phyloP scores from a whole-genome alignment of 2,888 invertebrate genomes.

The Plagiodera versicolora region DNA sequence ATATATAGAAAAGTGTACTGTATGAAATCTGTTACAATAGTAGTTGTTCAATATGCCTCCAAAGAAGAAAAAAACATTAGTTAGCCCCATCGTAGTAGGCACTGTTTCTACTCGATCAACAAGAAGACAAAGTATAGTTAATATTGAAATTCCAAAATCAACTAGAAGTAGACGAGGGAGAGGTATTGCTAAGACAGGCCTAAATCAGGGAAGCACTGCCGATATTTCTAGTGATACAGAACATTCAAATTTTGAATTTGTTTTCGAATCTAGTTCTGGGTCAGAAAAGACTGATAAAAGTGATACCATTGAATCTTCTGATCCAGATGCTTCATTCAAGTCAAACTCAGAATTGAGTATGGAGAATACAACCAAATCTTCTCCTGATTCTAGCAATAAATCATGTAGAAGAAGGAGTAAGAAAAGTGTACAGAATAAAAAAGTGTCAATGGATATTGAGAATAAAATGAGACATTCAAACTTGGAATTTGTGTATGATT shows the following conservation, averaged over 20 bases:
- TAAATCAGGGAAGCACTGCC: no score
- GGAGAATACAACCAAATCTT: neutral
- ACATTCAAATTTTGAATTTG: neutral
- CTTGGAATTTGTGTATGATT: neutral
- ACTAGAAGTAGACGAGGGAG: conserved; percentile 9
- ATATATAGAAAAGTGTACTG: neutral
- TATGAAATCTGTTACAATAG: neutral
- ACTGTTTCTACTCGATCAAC: conserved; percentile 43
- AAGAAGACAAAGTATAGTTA: conserved; percentile 39
- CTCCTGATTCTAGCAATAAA: conserved; percentile 33
- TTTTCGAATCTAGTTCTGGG: neutral
- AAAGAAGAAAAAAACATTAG: conserved; percentile 37
- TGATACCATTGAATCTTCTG: neutral
- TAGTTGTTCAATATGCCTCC: conserved; percentile 38
- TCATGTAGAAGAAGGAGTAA: conserved; percentile 9
- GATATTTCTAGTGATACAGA: conserved; percentile 1
- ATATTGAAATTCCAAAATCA: conserved; percentile 37
- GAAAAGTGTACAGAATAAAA: neutral
- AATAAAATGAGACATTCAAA: conserved; percentile 5
- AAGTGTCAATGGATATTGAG: neutral
- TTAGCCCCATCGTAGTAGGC: conserved; percentile 37
- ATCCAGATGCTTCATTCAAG: neutral
- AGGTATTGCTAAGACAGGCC: neutral
- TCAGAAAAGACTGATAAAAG: neutral
- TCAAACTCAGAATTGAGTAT: neutral